Evolutionary conservation across 2,113 vertebrate species (phyloP).

Genomic region (Melanostigma gelatinosum): DNA sequence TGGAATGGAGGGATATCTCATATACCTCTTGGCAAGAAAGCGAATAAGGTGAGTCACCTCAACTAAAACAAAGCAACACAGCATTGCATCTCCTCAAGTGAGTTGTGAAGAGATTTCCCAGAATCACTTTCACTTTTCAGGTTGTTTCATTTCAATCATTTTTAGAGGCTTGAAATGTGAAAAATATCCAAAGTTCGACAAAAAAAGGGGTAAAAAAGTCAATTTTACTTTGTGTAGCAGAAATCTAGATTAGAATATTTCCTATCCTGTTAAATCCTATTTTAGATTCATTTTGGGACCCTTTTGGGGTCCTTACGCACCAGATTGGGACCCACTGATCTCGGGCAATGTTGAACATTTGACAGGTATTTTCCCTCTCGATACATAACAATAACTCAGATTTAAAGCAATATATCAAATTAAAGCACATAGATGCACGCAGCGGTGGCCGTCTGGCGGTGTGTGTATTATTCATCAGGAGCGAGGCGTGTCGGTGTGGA

Average conservation of each 20-base stretch:
- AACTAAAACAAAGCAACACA: background rate
- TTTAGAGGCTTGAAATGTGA: background rate
- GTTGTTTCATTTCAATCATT: background rate
- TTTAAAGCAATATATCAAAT: slow-evolving; percentile 2
- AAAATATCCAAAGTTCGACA: background rate
- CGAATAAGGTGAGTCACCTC: background rate
- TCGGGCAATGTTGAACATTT: background rate
- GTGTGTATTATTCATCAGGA: slow-evolving; percentile 89
- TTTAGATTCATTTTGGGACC: background rate
- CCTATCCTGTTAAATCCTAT: background rate
- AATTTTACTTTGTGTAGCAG: background rate
- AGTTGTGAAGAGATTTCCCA: background rate
- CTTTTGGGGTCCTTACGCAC: background rate
- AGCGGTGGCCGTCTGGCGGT: slow-evolving; percentile 79
- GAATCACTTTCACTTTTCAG: background rate
- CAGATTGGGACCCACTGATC: background rate
- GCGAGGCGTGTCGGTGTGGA: slow-evolving; percentile 80
- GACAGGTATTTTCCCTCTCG: background rate
- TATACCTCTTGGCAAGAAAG: too few species aligned
- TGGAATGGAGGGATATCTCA: background rate
- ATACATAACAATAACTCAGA: slow-evolving; percentile 1
- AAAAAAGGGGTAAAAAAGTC: background rate
- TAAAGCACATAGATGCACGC: slow-evolving; percentile 23
- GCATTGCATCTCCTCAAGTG: background rate
- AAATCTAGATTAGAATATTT: background rate